Conservation (phyloP, 2,113 vertebrate genomes). For the Laticauda laticaudata region DNA sequence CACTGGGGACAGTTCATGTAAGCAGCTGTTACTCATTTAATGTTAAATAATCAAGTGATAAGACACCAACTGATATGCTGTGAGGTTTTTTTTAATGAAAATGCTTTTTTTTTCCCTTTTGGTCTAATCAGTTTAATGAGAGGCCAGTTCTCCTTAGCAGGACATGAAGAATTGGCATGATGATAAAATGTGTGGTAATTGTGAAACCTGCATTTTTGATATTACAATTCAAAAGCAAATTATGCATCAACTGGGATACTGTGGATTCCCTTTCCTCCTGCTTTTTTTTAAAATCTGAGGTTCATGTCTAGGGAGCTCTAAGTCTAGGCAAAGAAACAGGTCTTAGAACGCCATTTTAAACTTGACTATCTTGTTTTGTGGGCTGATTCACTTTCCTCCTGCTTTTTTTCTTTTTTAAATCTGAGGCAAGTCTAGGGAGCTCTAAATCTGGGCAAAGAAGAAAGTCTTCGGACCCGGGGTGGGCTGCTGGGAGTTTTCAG, state of each 20-base stretch:
- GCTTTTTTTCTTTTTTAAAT: not conserved
- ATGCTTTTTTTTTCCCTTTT: not conserved
- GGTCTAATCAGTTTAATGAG: slow-evolving; percentile 41
- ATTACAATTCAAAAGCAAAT: not conserved
- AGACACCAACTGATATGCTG: not conserved
- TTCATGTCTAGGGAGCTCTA: not conserved
- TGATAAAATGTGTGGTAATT: slow-evolving; percentile 41
- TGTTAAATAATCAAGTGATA: not conserved
- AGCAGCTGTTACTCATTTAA: not conserved
- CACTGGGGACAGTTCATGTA: not conserved
- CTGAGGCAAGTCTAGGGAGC: not conserved
- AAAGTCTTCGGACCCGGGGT: no score
- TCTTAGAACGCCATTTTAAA: no score
- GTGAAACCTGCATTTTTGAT: slow-evolving; percentile 32
- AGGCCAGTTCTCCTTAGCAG: slow-evolving; percentile 55
- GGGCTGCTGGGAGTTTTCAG: no score
- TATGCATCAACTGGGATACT: not conserved
- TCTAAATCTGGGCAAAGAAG: not conserved
- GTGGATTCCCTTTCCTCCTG: not conserved
- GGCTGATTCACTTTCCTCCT: not conserved
- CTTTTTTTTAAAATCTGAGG: not conserved
- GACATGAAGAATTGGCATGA: slow-evolving; percentile 32
- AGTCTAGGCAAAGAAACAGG: not conserved
- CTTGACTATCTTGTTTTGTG: no score
- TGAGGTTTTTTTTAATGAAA: not conserved